phyloP scores from a whole-genome alignment of 1,140 invertebrate genomes.

The Trachymyrmex cornetzi region DNA sequence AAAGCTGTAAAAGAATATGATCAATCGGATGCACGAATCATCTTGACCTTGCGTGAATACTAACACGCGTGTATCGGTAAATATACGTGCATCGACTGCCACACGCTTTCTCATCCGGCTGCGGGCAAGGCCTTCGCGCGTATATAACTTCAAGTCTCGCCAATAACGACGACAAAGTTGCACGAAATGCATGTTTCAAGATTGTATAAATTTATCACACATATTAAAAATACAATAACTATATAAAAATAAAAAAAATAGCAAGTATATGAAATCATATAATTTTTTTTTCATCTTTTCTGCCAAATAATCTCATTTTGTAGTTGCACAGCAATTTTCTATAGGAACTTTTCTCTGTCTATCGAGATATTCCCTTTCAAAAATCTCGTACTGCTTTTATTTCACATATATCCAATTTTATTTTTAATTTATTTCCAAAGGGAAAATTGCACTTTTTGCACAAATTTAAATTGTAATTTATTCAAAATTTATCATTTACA shows the following conservation, averaged over 20 bases:
- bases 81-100: conserved; percentile 24
- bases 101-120: conserved; percentile 53
- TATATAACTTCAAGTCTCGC: conserved; percentile 43
- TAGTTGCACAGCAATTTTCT: not conserved
- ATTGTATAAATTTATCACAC: not conserved
- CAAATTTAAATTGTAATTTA: not conserved
- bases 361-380: not conserved
- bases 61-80: not conserved
- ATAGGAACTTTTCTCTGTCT: not conserved
- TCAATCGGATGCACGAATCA: conserved; percentile 66
- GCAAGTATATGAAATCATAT: not conserved
- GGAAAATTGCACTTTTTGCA: not conserved
- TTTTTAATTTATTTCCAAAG: conserved; percentile 1
- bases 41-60: conserved; percentile 59
- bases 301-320: conserved; percentile 10
- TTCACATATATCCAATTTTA: not conserved
- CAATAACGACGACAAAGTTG: conserved; percentile 44
- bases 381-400: not conserved
- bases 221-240: not conserved
- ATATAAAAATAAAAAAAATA: not conserved
- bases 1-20: conserved; percentile 61
- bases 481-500: not conserved
- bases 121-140: conserved; percentile 44
- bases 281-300: not conserved
- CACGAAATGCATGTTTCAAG: conserved; percentile 1